Evolutionary conservation across 2,888 invertebrate species (phyloP).

Genomic region (Nebria brevicollis): DNA sequence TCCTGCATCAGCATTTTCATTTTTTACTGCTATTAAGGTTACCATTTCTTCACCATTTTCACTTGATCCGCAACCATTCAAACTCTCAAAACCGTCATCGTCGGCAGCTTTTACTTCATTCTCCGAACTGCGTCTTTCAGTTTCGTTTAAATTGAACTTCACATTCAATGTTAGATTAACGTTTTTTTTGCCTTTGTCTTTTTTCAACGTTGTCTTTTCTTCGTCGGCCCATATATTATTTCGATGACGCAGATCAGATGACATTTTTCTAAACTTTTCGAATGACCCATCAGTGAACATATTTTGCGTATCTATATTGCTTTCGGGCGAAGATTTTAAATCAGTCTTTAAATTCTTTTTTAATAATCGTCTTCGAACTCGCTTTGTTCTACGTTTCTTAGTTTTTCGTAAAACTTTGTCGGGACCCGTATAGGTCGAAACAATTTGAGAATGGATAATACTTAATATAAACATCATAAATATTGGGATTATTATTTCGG

Average conservation of each 20-base stretch:
- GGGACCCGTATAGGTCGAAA: slow-evolving; percentile 70
- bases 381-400: slow-evolving; percentile 48
- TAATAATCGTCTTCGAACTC: slow-evolving; percentile 12
- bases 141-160: slow-evolving; percentile 31
- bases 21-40: slow-evolving; percentile 52
- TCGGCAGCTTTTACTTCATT: slow-evolving; percentile 59
- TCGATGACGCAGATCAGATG: slow-evolving; percentile 28
- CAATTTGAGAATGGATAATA: slow-evolving; percentile 84
- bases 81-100: slow-evolving; percentile 88
- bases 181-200: slow-evolving; percentile 12
- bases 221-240: slow-evolving; percentile 9
- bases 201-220: slow-evolving; percentile 23
- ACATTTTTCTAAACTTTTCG: slow-evolving; percentile 15
- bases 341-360: slow-evolving; percentile 27
- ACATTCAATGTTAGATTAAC: slow-evolving; percentile 26
- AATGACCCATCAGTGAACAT: neutral
- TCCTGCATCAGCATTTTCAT: slow-evolving; percentile 68
- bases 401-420: slow-evolving; percentile 56
- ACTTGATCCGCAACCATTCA: slow-evolving; percentile 83
- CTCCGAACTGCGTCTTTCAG: neutral
- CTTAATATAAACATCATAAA: slow-evolving; percentile 79
- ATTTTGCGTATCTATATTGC: slow-evolving; percentile 19
- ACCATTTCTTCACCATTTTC: slow-evolving; percentile 68
- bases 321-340: slow-evolving; percentile 36
- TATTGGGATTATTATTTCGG: slow-evolving; percentile 78